Evolutionary conservation across 2,797 vertebrate genomes (phyloP).

Genomic region (Oophaga sylvatica): DNA sequence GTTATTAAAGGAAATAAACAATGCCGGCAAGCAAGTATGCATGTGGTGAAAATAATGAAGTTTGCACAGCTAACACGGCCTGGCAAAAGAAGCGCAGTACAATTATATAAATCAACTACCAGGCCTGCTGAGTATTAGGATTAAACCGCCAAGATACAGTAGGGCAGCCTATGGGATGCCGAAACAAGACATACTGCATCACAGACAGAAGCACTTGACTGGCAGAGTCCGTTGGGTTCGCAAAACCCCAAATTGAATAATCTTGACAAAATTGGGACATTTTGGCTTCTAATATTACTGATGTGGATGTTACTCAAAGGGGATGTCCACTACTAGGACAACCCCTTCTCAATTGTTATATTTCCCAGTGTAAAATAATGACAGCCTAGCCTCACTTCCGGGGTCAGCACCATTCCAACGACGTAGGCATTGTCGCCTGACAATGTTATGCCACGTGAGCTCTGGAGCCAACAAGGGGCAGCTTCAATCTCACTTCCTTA

Average conservation of each 20-base stretch:
- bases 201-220: not conserved
- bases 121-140: conserved; percentile 4
- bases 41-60: conserved; percentile 45
- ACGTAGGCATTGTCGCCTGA: too few species aligned
- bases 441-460: too few species aligned
- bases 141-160: not conserved
- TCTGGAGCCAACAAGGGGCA: too few species aligned
- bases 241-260: not conserved
- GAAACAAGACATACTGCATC: not conserved
- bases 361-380: too few species aligned
- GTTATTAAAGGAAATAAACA: conserved; percentile 54
- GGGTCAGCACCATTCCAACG: too few species aligned
- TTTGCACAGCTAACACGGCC: conserved; percentile 18
- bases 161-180: not conserved
- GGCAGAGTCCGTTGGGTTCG: too few species aligned
- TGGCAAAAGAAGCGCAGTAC: not conserved
- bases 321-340: too few species aligned
- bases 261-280: not conserved
- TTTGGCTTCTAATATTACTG: not conserved
- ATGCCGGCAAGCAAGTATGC: conserved; percentile 14
- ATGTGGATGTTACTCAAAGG: not conserved
- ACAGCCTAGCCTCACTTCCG: too few species aligned
- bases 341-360: too few species aligned
- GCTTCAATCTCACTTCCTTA: too few species aligned
- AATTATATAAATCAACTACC: conserved; percentile 30